Evolutionary conservation across 1,140 invertebrate species (phyloP).

Genomic region (Calephelis nemesis): DNA sequence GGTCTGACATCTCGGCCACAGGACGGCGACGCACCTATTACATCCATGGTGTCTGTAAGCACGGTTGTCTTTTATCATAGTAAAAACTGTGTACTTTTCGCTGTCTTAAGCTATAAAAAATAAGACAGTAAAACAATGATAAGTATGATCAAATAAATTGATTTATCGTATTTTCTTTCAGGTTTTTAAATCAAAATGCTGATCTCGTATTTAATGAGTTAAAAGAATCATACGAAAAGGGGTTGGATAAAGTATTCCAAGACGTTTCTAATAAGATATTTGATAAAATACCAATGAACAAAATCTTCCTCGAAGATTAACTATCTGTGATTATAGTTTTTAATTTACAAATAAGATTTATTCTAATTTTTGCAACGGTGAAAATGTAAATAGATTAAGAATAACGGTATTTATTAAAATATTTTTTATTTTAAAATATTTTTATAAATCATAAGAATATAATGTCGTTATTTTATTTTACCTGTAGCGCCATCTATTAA

Average conservation of each 20-base stretch:
- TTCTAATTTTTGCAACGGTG: slow-evolving; percentile 4
- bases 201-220: slow-evolving; percentile 83
- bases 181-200: slow-evolving; percentile 84
- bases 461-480: slow-evolving; percentile 17
- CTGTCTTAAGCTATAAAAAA: too few relatives aligned
- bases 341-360: slow-evolving; percentile 17
- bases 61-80: too few relatives aligned
- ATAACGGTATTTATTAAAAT: slow-evolving; percentile 13
- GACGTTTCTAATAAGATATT: slow-evolving; percentile 83
- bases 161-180: slow-evolving; percentile 34
- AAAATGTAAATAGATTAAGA: slow-evolving; percentile 12
- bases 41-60: too few relatives aligned
- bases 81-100: too few relatives aligned
- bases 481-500: slow-evolving; percentile 28
- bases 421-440: slow-evolving; percentile 22
- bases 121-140: too few relatives aligned
- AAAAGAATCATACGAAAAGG: slow-evolving; percentile 81
- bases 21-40: too few relatives aligned
- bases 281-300: slow-evolving; percentile 81
- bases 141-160: too few relatives aligned
- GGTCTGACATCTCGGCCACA: too few relatives aligned
- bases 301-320: slow-evolving; percentile 79
- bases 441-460: slow-evolving; percentile 11
- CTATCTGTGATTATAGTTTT: slow-evolving; percentile 21
- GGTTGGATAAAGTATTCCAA: slow-evolving; percentile 81